Base-by-base conservation (phyloP, 2,888 invertebrate species). In the Sesia bembeciformis region DNA sequence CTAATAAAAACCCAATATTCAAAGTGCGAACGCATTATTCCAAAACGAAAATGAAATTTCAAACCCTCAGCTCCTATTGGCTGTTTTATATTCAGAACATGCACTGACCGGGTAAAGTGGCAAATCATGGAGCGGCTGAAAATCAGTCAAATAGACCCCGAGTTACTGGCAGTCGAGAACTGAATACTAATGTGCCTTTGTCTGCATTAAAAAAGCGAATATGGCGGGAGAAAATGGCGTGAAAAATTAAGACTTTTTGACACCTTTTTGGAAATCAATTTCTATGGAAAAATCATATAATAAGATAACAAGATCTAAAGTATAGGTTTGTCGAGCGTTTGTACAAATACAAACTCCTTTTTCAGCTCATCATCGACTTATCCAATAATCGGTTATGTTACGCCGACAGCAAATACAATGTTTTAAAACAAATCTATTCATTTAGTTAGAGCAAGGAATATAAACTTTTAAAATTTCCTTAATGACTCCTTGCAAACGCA, bases 71-170 rank as follows among this genome's bases (percentile, higher is more conserved):
- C 59, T 62, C 65, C 68, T 68, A 83, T 82, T 77, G 80, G 78
- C 75, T 78, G 68, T 66, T 87, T 82, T 68, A 73, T 79, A 88
- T 87, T 87, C 88, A 81, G 66, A 68, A 62, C 78, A 65, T 73
- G 74, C 60, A 59, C 78, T 87, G 87, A 85, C 88, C 84, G 88
- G 85, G 86, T 80, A 82, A 88, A 88, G 88, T 88, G 87, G 84
- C 85, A 85, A 88, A 88, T 88, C 88, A 88, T 86, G 83, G 84
- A 87, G 82, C 75, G 79, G 79, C 85, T 85, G 88, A 86, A 84
- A 88, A 88, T 88, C 88, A 88, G 88, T 87, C 88, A 86, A 87
- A 88, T 85, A 87, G 85, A 86, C 83, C 81, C 78, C 73, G 84
- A 81, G 86, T 81, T 82, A 79, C 80, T 76, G 76, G 75, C 69